Evolutionary conservation across 2,888 invertebrate genomes (phyloP).

Genomic region (Nezara viridula): DNA sequence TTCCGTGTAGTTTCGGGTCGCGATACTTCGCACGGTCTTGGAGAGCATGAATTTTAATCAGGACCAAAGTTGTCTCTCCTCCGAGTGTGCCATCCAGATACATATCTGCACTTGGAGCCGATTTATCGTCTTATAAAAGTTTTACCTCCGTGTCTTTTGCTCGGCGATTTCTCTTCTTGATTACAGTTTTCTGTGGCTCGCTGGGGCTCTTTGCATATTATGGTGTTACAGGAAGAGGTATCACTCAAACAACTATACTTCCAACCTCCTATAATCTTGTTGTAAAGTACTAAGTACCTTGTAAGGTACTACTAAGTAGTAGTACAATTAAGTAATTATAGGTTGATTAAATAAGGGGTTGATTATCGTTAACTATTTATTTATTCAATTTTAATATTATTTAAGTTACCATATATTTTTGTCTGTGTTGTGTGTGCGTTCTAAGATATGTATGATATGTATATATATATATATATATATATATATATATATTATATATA

Average conservation of each 20-base stretch:
- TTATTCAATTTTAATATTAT: too few relatives aligned
- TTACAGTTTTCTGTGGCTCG: neutral
- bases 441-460: too few relatives aligned
- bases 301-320: too few relatives aligned
- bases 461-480: too few relatives aligned
- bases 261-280: neutral
- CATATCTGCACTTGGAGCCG: conserved; percentile 6
- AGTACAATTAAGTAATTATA: too few relatives aligned
- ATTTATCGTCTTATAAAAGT: conserved; percentile 46
- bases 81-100: conserved; percentile 28
- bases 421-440: too few relatives aligned
- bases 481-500: too few relatives aligned
- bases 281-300: neutral
- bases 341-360: too few relatives aligned
- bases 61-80: conserved; percentile 33
- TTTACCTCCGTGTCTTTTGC: conserved; percentile 2
- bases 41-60: conserved; percentile 44
- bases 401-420: too few relatives aligned
- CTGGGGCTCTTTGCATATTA: neutral
- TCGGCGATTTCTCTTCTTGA: conserved; percentile 16
- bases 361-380: too few relatives aligned
- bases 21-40: conserved; percentile 34
- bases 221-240: neutral
- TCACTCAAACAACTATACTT: neutral
- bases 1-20: conserved; percentile 13